Percentiles rank a stretch among this genome's conserved stretches.
These are phyloP conservation scores for Paramuricea clavata DNA, from an alignment of 92 coral and sea anemone genomes.

Conservation along the genomic window DNA sequence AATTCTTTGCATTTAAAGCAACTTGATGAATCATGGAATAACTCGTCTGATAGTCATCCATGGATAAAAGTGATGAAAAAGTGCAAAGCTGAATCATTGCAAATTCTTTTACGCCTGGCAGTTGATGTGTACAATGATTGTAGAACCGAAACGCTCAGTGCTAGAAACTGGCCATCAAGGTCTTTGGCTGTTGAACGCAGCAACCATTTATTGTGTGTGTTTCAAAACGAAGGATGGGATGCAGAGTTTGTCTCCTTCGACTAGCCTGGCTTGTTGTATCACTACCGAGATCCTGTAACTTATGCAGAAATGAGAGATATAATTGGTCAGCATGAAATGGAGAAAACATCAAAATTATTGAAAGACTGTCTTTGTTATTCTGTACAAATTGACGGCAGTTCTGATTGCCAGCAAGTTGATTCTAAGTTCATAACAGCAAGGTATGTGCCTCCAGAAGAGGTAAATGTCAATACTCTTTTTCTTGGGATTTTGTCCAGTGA, in stretches of 20 bases:
- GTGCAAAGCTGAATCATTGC: too few relatives aligned
- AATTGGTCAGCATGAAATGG: too few relatives aligned
- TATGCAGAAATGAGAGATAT: too few relatives aligned
- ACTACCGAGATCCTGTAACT: slow-evolving; percentile 22
- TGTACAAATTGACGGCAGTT: too few relatives aligned
- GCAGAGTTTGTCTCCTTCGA: slow-evolving; percentile 16
- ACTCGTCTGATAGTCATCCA: slow-evolving; percentile 7
- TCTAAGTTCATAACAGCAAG: slow-evolving; percentile 21
- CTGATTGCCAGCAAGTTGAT: too few relatives aligned
- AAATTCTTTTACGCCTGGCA: slow-evolving; percentile 2
- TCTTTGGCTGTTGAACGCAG: slow-evolving; percentile 13
- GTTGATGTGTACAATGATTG: slow-evolving; percentile 9
- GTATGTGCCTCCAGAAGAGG: slow-evolving; percentile 15
- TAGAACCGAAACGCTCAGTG: slow-evolving; percentile 1
- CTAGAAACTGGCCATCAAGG: slow-evolving; percentile 11
- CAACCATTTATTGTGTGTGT: slow-evolving; percentile 8
- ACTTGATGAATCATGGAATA: slow-evolving; percentile 17
- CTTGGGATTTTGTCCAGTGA: too few relatives aligned
- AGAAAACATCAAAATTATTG: slow-evolving; percentile 6
- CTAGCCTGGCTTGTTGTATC: slow-evolving; percentile 18
- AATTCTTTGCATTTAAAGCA: not conserved
- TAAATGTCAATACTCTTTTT: too few relatives aligned
- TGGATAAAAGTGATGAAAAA: slow-evolving; percentile 14
- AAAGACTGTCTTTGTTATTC: slow-evolving; percentile 13
- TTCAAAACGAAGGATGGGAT: slow-evolving; percentile 25